Base-by-base conservation (phyloP, 2,888 invertebrate genomes). In the Drosophila acutilabella region DNA sequence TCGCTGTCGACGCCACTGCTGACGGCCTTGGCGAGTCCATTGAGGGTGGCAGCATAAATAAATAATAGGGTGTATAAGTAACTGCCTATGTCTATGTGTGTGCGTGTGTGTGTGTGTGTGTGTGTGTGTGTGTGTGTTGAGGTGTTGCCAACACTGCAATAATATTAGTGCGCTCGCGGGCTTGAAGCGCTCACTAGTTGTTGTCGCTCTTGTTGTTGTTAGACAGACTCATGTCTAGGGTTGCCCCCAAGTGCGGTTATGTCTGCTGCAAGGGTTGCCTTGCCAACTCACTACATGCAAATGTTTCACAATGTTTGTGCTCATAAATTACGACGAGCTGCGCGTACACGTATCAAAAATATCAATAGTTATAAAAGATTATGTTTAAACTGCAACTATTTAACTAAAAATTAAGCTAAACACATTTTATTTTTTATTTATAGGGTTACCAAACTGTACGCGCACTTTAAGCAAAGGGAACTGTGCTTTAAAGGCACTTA, bases 31-130 rank as follows among this genome's bases (percentile, higher is more conserved):
- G 76, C 75, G 65, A 54, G 67, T 71, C 58, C 64, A 78, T 51
- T 64, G 79, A 74, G 79, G 75, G 75, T 71, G 78, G 61, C 59
- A 74, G 81, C 81, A 80, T 80, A 80, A 80, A 78, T 80, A 78
- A 78, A 78, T 78, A 80, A 77, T 72, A 59, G 65, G 30, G 60
- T 76, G 59, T 78, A 64, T 62, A 80, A 77, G 59, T 76, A 64
- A 67, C 57, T 61, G 58, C 38, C 23, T 41, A 41, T 23, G 54
- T 20, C n/a, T 62, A 30, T 18, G 40, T 42, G 18, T 18, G 52
- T 30, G 42, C 52, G 18, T 50, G 38, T 42, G 13, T 38, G 30
- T 26, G 36, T 13, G 44, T 56, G 62, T 42, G n/a, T 18, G 52
- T 30, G 42, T 60, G 18, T 50, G 38, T 42, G 13, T 38, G 30